Conservation (phyloP, 1,140 invertebrate species). For the Proales similis region DNA sequence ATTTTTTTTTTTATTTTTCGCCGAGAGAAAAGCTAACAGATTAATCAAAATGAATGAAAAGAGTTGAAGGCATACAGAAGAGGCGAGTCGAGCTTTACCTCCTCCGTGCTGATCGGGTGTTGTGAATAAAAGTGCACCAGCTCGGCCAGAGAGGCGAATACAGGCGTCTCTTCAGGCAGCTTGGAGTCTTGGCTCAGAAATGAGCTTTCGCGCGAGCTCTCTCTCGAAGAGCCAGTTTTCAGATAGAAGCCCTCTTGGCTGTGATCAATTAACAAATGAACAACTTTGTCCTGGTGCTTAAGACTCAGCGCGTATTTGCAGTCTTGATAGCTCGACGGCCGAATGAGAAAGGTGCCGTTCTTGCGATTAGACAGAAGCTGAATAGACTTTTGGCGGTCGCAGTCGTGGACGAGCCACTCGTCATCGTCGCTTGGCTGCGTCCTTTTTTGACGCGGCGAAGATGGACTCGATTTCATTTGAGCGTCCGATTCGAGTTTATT, state of each 20-base stretch:
- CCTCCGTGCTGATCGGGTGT: conserved; percentile 18
- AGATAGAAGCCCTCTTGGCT: conserved; percentile 24
- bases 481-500: neutral
- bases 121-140: conserved; percentile 19
- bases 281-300: neutral
- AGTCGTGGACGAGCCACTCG: conserved; percentile 23
- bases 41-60: too few species aligned
- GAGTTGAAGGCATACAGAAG: too few species aligned
- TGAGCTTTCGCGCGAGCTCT: neutral
- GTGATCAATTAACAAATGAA: conserved; percentile 32
- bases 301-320: conserved; percentile 28
- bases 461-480: conserved; percentile 13
- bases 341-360: conserved; percentile 26
- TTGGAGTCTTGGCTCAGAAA: too few species aligned
- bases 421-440: too few species aligned
- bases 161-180: conserved; percentile 3
- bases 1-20: too few species aligned
- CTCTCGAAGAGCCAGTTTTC: conserved; percentile 26
- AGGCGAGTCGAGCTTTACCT: too few species aligned
- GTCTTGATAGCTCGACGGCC: conserved; percentile 3
- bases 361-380: neutral
- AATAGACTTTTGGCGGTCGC: conserved; percentile 1
- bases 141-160: conserved; percentile 9
- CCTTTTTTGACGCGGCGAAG: too few species aligned
- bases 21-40: too few species aligned